These are phyloP conservation scores for Caenorhabditis uteleia DNA, from an alignment of 2,888 invertebrate genomes.

Conservation along the genomic window DNA sequence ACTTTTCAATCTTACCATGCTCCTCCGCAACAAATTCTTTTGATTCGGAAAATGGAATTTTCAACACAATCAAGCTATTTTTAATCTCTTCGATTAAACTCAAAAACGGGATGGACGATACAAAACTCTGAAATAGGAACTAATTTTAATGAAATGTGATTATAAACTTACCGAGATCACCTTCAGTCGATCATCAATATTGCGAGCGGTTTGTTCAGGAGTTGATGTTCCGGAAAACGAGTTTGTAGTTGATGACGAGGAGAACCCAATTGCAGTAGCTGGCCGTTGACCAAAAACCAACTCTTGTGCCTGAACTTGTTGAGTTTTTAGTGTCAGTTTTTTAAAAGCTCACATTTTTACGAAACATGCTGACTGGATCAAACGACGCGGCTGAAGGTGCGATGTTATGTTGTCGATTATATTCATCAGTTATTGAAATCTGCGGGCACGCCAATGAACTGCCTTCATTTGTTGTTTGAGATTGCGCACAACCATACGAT, in stretches of 20 bases:
- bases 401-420: slow-evolving; percentile 55
- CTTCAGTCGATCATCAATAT: slow-evolving; percentile 35
- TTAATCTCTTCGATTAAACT: slow-evolving; percentile 44
- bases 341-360: slow-evolving; percentile 72
- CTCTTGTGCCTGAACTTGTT: slow-evolving; percentile 44
- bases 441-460: slow-evolving; percentile 50
- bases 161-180: too few relatives aligned
- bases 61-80: slow-evolving; percentile 36
- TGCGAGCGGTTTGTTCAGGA: slow-evolving; percentile 40
- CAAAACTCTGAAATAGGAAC: slow-evolving; percentile 39
- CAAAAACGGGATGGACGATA: slow-evolving; percentile 38
- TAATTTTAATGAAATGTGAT: not conserved
- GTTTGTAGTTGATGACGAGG: slow-evolving; percentile 20
- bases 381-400: slow-evolving; percentile 51
- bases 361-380: slow-evolving; percentile 55
- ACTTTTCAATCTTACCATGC: slow-evolving; percentile 24
- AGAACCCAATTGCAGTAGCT: slow-evolving; percentile 57
- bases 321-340: not conserved
- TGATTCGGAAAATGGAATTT: slow-evolving; percentile 43
- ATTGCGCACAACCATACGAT: slow-evolving; percentile 31
- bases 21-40: slow-evolving; percentile 42
- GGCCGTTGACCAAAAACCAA: slow-evolving; percentile 59
- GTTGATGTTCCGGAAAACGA: slow-evolving; percentile 46
- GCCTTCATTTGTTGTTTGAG: slow-evolving; percentile 31
- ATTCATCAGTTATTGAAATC: slow-evolving; percentile 67